Evolutionary conservation across 37 sponge, comb jelly and placozoan species (phyloP).

Genomic region (Beroe forskalii): DNA sequence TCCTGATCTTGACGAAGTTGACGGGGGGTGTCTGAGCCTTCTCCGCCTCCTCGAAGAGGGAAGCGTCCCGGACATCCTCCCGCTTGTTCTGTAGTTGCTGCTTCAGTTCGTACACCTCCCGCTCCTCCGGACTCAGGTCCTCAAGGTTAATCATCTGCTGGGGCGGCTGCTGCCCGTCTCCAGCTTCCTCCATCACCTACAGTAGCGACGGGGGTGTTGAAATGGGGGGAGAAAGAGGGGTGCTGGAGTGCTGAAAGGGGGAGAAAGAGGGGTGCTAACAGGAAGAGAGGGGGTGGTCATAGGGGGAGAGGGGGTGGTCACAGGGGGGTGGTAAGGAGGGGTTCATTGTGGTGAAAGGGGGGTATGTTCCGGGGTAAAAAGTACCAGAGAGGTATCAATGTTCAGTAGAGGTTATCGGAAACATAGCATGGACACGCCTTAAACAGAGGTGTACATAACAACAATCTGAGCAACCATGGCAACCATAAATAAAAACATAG

Average conservation of each 20-base stretch:
- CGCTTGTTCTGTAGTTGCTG: neutral
- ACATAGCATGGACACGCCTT: too few relatives aligned
- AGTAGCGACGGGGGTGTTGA: neutral
- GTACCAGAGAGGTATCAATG: too few relatives aligned
- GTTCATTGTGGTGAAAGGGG: neutral
- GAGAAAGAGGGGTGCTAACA: neutral
- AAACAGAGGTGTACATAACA: too few relatives aligned
- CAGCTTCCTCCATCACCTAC: conserved; percentile 37
- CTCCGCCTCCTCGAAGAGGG: conserved; percentile 3
- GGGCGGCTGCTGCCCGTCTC: neutral
- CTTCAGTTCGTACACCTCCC: conserved; percentile 51
- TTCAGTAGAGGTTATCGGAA: too few relatives aligned
- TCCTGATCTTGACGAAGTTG: conserved; percentile 21
- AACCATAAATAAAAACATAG: too few relatives aligned
- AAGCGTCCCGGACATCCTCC: neutral
- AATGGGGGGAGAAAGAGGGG: neutral
- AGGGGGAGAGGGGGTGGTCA: neutral
- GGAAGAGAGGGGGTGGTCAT: neutral
- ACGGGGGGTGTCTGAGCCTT: neutral
- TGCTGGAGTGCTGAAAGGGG: neutral
- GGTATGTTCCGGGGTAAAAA: too few relatives aligned
- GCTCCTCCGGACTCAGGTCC: conserved; percentile 28
- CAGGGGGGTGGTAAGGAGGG: neutral
- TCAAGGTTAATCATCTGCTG: conserved; percentile 8
- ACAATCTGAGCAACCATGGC: too few relatives aligned